Evolutionary conservation across 2,113 vertebrate species (phyloP), one percentile per base, ranked within the genome.

Genomic region (Dicentrarchus labrax): DNA sequence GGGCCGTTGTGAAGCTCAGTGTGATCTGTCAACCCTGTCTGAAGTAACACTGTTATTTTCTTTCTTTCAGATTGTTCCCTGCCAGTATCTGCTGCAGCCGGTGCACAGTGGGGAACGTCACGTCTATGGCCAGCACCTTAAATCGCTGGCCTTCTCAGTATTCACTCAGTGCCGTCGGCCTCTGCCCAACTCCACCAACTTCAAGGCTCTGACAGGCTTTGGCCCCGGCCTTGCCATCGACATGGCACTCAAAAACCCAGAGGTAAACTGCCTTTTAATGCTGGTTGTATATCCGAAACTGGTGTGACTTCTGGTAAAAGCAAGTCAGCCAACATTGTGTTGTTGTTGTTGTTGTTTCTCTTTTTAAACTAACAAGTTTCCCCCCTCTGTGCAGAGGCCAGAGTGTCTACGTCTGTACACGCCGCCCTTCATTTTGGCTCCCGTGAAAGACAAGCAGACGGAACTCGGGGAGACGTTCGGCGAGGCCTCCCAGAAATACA

Each of bases 361-460:
- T 72, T n/a, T 30, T 53, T 15, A 50, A 83, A 61, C 57, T 62
- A 61, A 83, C n/a, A 5, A 2, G n/a, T 38, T 30, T 30, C 17
- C 72, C 13, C n/a, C 61, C 5, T 19, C 13, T 41, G 88, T 80
- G 54, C 86, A 99, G 98, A 96, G 98, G 90, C 97, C 98, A 0
- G 98, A 99, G 94, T 98, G 97, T 90, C 93, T 98, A 85, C 96
- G 96, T 62, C 96, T 99, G 3, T 99, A 99, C 83, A 98, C 97
- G 6, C 98, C 98, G 5, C 97, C 98, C 56, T 99, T 99, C 91
- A 97, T 99, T 87, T 90, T 99, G 96, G 98, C 98, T 71, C 98
- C 98, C 3, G 96, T 99, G 45, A 99, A 99, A 91, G 98, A 99
- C 95, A 99, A 99, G 90, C 98, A 99, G 80, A 99, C 98, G 1